phyloP scores from a whole-genome alignment of 2,113 vertebrate species.

The Dasyurus viverrinus region DNA sequence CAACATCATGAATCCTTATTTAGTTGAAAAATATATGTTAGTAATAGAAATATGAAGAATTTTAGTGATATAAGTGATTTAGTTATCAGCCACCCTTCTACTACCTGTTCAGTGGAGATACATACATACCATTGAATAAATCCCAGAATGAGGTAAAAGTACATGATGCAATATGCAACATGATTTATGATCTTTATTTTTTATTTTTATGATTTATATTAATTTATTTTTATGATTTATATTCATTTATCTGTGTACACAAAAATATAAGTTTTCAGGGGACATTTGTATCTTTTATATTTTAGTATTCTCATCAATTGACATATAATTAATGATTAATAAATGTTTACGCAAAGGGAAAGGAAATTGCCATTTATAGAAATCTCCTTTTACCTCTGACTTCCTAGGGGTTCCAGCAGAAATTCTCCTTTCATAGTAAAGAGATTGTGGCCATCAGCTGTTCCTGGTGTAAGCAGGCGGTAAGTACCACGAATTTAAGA shows the following conservation, averaged over 20 bases:
- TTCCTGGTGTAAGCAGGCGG: constrained; percentile 99
- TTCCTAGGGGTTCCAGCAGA: constrained; percentile 97
- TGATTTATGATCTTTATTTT: neutral
- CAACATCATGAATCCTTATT: neutral
- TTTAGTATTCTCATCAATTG: neutral
- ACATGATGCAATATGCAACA: neutral
- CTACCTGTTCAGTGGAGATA: neutral
- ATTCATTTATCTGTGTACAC: neutral
- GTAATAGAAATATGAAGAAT: neutral
- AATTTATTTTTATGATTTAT: neutral
- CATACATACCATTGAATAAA: neutral
- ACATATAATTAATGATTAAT: neutral
- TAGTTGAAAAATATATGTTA: neutral
- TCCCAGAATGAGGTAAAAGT: neutral
- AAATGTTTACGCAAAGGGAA: neutral
- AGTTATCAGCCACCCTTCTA: neutral
- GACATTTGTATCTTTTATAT: neutral
- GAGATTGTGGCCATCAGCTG: constrained; percentile 99
- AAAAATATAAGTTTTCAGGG: neutral
- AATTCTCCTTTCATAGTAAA: constrained; percentile 98
- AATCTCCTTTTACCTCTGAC: constrained; percentile 59
- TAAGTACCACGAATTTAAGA: constrained; percentile 81
- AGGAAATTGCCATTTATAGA: neutral
- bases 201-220: neutral
- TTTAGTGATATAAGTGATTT: neutral